These are phyloP conservation scores for Holothuria glaberrima DNA, from an alignment of 35 echinoderm and acorn worm species.

Conservation along the genomic window DNA sequence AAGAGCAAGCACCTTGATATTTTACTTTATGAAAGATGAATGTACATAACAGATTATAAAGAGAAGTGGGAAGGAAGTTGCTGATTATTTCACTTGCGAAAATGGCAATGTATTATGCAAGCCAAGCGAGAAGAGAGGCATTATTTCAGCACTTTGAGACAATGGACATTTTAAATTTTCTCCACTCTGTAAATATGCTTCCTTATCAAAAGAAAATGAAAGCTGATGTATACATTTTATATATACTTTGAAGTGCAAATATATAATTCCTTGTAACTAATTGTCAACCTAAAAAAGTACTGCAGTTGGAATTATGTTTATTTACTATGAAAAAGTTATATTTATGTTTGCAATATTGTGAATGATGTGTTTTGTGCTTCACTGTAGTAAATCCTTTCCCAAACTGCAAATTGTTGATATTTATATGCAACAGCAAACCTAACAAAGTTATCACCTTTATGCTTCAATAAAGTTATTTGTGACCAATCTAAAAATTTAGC, in stretches of 20 bases:
- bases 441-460: too few relatives aligned
- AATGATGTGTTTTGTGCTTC: conserved; percentile 12
- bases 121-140: background rate
- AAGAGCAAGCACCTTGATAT: background rate
- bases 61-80: background rate
- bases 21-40: background rate
- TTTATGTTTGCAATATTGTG: conserved; percentile 41
- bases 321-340: conserved; percentile 12
- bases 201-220: background rate
- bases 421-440: too few relatives aligned
- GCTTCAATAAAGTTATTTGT: too few relatives aligned
- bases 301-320: conserved; percentile 43
- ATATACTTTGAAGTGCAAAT: conserved; percentile 45
- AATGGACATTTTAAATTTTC: background rate
- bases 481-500: too few relatives aligned
- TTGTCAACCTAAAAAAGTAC: conserved; percentile 21
- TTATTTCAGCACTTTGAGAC: background rate
- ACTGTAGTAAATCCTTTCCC: too few relatives aligned
- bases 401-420: too few relatives aligned
- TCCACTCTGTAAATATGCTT: conserved; percentile 21
- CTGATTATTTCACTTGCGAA: background rate
- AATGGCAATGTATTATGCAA: background rate
- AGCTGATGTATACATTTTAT: conserved; percentile 25
- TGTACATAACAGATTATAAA: background rate
- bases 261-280: conserved; percentile 21